Evolutionary conservation across 2,113 vertebrate species (phyloP), one percentile per base, ranked within the genome.

Genomic region (Sapayoa aenigma): DNA sequence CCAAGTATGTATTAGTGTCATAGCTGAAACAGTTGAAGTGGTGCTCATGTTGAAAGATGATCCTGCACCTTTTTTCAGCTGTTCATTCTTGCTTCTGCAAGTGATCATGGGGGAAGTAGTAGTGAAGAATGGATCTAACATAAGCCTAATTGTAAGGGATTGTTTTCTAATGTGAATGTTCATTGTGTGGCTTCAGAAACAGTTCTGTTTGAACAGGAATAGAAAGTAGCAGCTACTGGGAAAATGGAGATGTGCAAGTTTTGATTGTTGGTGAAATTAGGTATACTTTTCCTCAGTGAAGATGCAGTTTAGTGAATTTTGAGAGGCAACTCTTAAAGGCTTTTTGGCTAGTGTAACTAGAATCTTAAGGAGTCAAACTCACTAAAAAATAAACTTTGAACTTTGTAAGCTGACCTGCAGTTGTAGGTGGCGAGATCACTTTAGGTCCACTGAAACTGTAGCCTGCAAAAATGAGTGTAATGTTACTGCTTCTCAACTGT

Each of bases 1-100:
- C 94, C 1, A 1, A 49, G 76, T 25, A 1, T 41, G 77, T 30
- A 5, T 89, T 75, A 31, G 47, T 96, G 80, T 83, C 89, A 68
- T 93, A 78, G 65, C 42, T 95, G 84, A 79, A 90, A 91, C 69
- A 59, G 74, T 82, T 93, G 39, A 60, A 90, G 86, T 33, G 30
- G 76, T 95, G 93, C 65, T 93, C 35, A 17, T 92, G 52, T 56
- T 95, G 95, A 84, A 94, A 95, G 73, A 81, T 75, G 76, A 97
- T 94, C 86, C 47, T 65, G 33, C 31, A 67, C 52, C 69, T 42
- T 59, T 90, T 81, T 35, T 69, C 73, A 94, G 95, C 89, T 94
- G 86, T 94, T 93, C 68, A 28, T 93, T 96, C 83, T 89, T 80
- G n/a, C 9, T 52, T 52, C 60, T 89, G 44, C 18, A 22, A 59